Evolutionary conservation across 2,797 vertebrate species (phyloP).

Genomic region (Heliangelus exortis): DNA sequence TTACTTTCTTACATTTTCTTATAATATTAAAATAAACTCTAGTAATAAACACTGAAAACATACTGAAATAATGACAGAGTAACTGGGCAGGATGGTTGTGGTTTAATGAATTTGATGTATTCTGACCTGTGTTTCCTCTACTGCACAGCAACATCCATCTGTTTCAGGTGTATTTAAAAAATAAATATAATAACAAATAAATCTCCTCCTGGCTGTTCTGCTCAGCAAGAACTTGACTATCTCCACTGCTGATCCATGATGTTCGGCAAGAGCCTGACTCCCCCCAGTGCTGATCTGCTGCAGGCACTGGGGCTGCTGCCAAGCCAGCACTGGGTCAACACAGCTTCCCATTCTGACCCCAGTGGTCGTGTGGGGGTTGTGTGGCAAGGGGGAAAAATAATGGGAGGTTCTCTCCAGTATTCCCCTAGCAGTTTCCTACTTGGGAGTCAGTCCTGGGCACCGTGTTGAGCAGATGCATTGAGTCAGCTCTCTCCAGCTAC

Average conservation of each 20-base stretch:
- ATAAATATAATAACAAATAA: not conserved
- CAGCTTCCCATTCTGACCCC: no score
- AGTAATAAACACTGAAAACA: conserved; percentile 2
- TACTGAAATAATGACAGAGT: not conserved
- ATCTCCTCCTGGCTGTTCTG: not conserved
- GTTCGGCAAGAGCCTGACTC: no score
- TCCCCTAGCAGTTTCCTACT: not conserved
- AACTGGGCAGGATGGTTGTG: not conserved
- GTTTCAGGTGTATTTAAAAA: not conserved
- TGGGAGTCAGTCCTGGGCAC: not conserved
- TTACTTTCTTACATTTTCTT: conserved; percentile 22
- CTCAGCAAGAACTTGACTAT: not conserved
- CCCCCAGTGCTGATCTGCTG: no score
- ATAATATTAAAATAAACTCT: not conserved
- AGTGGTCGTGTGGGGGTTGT: no score
- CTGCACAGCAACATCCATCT: not conserved
- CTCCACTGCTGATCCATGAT: no score
- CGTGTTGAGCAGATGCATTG: no score
- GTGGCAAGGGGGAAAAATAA: no score
- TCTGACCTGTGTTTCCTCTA: not conserved
- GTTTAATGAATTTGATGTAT: not conserved
- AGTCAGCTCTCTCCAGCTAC: no score
- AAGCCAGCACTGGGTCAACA: no score
- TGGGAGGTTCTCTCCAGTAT: not conserved
- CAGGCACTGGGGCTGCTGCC: no score